Evolutionary conservation across 2,888 invertebrate species (phyloP).

Genomic region (Celastrina argiolus): DNA sequence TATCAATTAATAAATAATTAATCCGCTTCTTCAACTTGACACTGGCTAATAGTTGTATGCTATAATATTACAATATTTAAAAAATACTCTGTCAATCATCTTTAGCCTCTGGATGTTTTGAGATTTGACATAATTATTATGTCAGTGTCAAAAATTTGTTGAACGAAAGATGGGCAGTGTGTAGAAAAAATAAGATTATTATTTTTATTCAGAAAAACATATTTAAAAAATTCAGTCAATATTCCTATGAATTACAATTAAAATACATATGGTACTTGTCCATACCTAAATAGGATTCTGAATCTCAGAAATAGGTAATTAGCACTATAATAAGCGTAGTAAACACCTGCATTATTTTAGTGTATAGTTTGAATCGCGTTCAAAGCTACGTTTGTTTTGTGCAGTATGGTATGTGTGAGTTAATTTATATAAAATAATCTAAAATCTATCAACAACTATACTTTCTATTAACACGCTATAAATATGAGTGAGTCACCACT

Average conservation of each 20-base stretch:
- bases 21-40: too few species aligned
- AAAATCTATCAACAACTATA: not conserved
- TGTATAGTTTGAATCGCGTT: slow-evolving; percentile 1
- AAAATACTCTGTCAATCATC: too few species aligned
- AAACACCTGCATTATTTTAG: slow-evolving; percentile 19
- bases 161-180: too few species aligned
- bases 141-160: too few species aligned
- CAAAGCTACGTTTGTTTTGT: slow-evolving; percentile 25
- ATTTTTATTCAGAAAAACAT: not conserved
- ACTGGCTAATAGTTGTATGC: too few species aligned
- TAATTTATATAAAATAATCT: slow-evolving; percentile 2
- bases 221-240: not conserved
- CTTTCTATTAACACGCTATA: not conserved
- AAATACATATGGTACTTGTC: not conserved
- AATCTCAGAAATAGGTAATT: slow-evolving; percentile 14
- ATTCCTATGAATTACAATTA: not conserved
- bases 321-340: slow-evolving; percentile 4
- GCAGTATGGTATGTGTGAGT: slow-evolving; percentile 31
- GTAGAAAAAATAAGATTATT: not conserved
- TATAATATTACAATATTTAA: too few species aligned
- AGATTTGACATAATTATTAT: too few species aligned
- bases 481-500: slow-evolving; percentile 6
- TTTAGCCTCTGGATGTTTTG: too few species aligned
- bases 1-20: too few species aligned
- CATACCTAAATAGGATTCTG: not conserved